Percentiles rank a stretch among this genome's conserved stretches.
Evolutionary conservation across 2,113 vertebrate species (phyloP).

Genomic region (Tympanuchus pallidicinctus): DNA sequence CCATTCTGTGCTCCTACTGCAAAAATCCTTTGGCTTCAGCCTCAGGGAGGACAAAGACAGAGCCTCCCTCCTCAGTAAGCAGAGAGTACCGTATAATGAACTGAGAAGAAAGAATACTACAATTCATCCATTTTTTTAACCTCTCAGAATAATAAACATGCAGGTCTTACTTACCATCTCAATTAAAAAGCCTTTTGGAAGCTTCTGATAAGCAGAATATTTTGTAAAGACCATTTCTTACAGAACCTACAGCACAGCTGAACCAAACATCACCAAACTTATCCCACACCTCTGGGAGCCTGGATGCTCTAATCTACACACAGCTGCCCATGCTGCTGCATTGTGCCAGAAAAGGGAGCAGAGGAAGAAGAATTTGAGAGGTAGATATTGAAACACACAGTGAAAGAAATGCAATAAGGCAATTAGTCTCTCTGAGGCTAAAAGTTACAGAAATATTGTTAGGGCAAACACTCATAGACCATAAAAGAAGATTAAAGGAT

Average conservation of each 20-base stretch:
- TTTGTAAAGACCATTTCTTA: constrained; percentile 32
- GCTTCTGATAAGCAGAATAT: constrained; percentile 29
- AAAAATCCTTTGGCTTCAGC: background rate
- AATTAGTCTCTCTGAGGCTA: background rate
- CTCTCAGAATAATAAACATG: constrained; percentile 39
- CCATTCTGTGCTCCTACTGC: background rate
- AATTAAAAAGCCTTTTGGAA: constrained; percentile 51
- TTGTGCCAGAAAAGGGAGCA: fast-evolving
- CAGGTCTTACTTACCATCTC: constrained; percentile 29
- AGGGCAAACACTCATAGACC: background rate
- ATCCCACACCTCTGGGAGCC: background rate
- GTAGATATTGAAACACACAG: background rate
- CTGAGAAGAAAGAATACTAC: background rate
- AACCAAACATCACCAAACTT: background rate
- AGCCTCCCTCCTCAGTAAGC: background rate
- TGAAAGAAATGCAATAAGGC: background rate
- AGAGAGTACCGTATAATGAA: background rate
- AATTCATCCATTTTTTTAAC: constrained; percentile 10
- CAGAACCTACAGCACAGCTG: background rate
- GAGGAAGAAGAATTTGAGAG: background rate
- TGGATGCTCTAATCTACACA: fast-evolving
- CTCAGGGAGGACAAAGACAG: constrained; percentile 1
- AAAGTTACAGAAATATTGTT: background rate
- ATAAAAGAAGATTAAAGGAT: background rate
- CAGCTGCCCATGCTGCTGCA: fast-evolving